Percentiles rank a stretch among this genome's conserved stretches.
phyloP scores from a whole-genome alignment of 2,888 invertebrate species.

The Polydrusus pterygomalis region DNA sequence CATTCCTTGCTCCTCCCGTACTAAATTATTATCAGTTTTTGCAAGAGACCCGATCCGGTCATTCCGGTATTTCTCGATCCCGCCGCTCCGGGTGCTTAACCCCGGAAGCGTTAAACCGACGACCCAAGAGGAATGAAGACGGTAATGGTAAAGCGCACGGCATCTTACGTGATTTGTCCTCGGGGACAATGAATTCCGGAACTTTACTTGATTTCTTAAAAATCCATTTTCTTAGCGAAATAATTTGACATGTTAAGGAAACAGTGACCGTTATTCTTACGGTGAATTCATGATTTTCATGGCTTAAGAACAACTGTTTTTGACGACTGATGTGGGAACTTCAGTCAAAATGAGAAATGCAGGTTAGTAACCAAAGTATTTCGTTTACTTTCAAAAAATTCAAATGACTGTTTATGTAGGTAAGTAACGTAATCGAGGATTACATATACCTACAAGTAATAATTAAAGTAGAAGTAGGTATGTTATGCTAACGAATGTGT shows the following conservation, averaged over 20 bases:
- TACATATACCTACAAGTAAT: too few relatives aligned
- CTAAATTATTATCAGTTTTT: constrained; percentile 33
- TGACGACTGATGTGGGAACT: too few relatives aligned
- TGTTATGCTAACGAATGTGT: too few relatives aligned
- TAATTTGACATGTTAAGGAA: constrained; percentile 8
- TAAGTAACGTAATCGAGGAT: too few relatives aligned
- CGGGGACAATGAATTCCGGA: constrained; percentile 32
- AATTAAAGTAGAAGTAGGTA: too few relatives aligned
- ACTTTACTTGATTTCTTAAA: constrained; percentile 19
- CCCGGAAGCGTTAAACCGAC: constrained; percentile 43
- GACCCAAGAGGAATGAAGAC: constrained; percentile 42
- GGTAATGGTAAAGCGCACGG: constrained; percentile 43
- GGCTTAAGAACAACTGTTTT: too few relatives aligned
- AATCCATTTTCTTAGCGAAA: constrained; percentile 19
- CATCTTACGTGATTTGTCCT: constrained; percentile 46
- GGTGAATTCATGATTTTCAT: too few relatives aligned
- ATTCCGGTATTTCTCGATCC: constrained; percentile 36
- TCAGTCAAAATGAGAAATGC: too few relatives aligned
- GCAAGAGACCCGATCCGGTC: constrained; percentile 22
- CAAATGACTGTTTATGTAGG: too few relatives aligned
- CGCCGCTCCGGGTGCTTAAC: constrained; percentile 39
- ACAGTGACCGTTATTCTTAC: too few relatives aligned
- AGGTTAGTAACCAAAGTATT: too few relatives aligned
- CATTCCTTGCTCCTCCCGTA: constrained; percentile 14
- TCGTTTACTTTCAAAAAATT: too few relatives aligned